Conservation (phyloP, 2,113 vertebrate genomes). For the Takifugu bimaculatus region DNA sequence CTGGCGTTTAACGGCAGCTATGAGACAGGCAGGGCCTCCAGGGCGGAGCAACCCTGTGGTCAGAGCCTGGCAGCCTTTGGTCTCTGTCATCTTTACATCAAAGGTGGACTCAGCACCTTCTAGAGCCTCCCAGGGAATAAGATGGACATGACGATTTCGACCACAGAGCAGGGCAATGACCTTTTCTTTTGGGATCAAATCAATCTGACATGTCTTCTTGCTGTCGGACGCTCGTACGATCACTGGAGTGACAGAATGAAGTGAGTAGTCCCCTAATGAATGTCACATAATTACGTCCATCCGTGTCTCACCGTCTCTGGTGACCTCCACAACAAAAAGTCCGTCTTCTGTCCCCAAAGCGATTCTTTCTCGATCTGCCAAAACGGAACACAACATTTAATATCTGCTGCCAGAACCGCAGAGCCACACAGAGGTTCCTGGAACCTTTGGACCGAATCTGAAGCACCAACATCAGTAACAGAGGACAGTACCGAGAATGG, state of each 20-base stretch:
- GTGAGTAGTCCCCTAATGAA: neutral
- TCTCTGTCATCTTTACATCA: conserved; percentile 88
- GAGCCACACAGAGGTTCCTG: too few relatives aligned
- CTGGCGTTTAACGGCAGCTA: conserved; percentile 89
- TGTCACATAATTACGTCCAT: conserved; percentile 4
- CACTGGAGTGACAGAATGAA: conserved; percentile 70
- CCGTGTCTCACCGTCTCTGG: conserved; percentile 84
- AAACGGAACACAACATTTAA: neutral
- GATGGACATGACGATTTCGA: conserved; percentile 88
- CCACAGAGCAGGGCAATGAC: conserved; percentile 86
- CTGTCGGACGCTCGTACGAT: conserved; percentile 92
- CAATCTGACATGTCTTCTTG: conserved; percentile 95
- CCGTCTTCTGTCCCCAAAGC: conserved; percentile 92
- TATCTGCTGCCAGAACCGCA: neutral
- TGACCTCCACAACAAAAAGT: conserved; percentile 92
- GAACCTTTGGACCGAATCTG: too few relatives aligned
- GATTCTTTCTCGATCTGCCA: conserved; percentile 88
- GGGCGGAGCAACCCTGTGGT: conserved; percentile 77
- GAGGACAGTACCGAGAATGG: conserved; percentile 79
- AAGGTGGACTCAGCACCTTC: conserved; percentile 84
- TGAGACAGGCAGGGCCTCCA: conserved; percentile 80
- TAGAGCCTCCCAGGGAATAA: conserved; percentile 86
- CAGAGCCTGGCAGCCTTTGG: conserved; percentile 92
- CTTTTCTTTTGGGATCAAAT: conserved; percentile 86
- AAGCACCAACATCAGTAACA: neutral